phyloP scores from a whole-genome alignment of 2,113 vertebrate genomes.

The Chiloscyllium plagiosum region DNA sequence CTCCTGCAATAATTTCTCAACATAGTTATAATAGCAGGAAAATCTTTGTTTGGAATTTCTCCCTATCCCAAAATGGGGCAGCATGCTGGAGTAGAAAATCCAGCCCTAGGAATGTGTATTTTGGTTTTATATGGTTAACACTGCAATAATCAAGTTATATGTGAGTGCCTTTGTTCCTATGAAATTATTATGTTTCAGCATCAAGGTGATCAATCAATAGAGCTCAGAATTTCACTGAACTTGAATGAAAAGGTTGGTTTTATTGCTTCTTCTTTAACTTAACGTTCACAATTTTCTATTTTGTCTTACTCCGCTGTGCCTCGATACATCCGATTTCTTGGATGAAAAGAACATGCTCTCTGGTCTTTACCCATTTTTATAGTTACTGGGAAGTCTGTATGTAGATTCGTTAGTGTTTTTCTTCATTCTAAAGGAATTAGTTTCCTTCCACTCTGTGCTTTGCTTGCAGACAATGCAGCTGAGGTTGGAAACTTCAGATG shows the following conservation, averaged over 20 bases:
- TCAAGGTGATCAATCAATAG: not conserved
- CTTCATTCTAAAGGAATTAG: not conserved
- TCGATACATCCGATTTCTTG: not conserved
- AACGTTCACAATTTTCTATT: not conserved
- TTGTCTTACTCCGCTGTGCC: not conserved
- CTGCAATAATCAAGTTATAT: not conserved
- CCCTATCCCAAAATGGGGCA: too few species aligned
- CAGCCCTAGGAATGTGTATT: not conserved
- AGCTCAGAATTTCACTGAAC: not conserved
- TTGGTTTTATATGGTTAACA: not conserved
- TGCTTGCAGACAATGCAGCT: not conserved
- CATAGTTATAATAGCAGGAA: too few species aligned
- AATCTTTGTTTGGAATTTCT: too few species aligned
- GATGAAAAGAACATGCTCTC: not conserved
- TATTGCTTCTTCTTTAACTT: not conserved
- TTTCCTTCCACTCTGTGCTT: not conserved
- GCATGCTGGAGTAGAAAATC: too few species aligned
- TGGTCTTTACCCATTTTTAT: not conserved
- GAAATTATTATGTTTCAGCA: not conserved
- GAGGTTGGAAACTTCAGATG: not conserved
- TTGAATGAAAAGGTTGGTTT: not conserved
- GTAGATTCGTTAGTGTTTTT: not conserved
- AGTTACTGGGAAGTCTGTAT: not conserved
- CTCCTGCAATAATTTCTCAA: not conserved
- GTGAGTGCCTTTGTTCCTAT: not conserved